Conservation (phyloP, 1,140 invertebrate genomes). For the Choristoneura fumiferana region DNA sequence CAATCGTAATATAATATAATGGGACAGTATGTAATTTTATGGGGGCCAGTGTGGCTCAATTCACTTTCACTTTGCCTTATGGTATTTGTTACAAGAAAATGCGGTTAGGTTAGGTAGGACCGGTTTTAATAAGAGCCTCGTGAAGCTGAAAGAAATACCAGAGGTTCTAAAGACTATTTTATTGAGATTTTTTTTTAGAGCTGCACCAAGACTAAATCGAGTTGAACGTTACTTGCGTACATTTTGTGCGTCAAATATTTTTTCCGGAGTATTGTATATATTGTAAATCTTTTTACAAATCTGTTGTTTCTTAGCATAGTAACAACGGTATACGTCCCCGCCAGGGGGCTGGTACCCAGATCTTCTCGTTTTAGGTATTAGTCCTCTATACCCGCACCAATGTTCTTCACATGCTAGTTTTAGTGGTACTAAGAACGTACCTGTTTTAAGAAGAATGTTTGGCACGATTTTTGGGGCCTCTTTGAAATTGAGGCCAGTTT, state of each 20-base stretch:
- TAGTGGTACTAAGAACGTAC: slow-evolving; percentile 35
- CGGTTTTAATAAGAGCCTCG: not conserved
- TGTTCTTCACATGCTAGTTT: slow-evolving; percentile 36
- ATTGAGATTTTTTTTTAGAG: too few species aligned
- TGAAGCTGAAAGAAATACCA: not conserved
- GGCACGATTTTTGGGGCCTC: slow-evolving; percentile 29
- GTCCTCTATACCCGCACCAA: slow-evolving; percentile 59
- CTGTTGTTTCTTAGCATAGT: slow-evolving; percentile 59
- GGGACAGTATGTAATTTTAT: slow-evolving; percentile 13
- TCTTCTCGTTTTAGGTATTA: slow-evolving; percentile 24
- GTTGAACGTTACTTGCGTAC: too few species aligned
- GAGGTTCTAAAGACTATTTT: not conserved
- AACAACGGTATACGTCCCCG: slow-evolving; percentile 58
- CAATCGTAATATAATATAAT: slow-evolving; percentile 16
- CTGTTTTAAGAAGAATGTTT: slow-evolving; percentile 48
- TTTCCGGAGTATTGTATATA: slow-evolving; percentile 17
- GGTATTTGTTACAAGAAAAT: slow-evolving; percentile 1
- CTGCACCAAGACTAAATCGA: too few species aligned
- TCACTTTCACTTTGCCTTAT: slow-evolving; percentile 15
- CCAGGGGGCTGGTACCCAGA: slow-evolving; percentile 45
- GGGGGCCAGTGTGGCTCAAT: not conserved
- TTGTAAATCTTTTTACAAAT: slow-evolving; percentile 51
- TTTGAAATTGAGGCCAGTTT: slow-evolving; percentile 37
- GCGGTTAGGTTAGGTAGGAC: not conserved
- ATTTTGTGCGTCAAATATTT: not conserved